Percentiles rank a stretch among this genome's conserved stretches.
phyloP scores from a whole-genome alignment of 2,797 vertebrate genomes.

The Naso thynnoides region DNA sequence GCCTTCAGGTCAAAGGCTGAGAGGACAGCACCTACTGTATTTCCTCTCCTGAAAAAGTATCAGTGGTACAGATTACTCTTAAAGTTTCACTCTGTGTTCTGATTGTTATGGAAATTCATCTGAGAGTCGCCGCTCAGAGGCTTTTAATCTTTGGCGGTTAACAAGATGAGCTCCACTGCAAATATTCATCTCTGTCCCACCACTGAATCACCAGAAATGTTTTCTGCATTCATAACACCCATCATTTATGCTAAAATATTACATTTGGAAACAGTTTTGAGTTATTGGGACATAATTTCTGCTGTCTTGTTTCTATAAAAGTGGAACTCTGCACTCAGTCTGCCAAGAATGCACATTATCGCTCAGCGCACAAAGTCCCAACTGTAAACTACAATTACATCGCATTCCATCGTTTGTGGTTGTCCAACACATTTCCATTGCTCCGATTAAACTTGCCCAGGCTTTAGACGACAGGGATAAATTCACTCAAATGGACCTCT shows the following conservation, averaged over 20 bases:
- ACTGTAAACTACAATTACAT: conserved; percentile 78
- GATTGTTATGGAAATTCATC: background rate
- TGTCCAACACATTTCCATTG: conserved; percentile 77
- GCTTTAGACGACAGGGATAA: conserved; percentile 56
- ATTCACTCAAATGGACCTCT: conserved; percentile 59
- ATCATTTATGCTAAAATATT: conserved; percentile 41
- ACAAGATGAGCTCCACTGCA: background rate
- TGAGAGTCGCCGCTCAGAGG: background rate
- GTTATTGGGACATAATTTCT: conserved; percentile 49
- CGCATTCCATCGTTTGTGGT: conserved; percentile 81
- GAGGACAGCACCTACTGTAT: background rate
- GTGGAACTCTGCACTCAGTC: conserved; percentile 20
- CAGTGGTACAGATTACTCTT: background rate
- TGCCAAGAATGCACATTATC: conserved; percentile 50
- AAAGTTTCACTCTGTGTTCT: background rate
- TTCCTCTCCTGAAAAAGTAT: background rate
- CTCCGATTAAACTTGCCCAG: conserved; percentile 72
- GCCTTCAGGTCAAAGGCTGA: background rate
- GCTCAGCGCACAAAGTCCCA: conserved; percentile 58
- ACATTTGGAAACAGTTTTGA: conserved; percentile 54
- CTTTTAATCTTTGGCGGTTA: background rate
- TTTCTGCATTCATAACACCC: conserved; percentile 26
- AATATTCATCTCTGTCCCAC: conserved; percentile 10
- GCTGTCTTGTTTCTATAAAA: conserved; percentile 52
- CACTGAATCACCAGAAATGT: conserved; percentile 16